These are phyloP conservation scores for Conus canariensis DNA, from an alignment of 2,888 invertebrate species.

Conservation along the genomic window DNA sequence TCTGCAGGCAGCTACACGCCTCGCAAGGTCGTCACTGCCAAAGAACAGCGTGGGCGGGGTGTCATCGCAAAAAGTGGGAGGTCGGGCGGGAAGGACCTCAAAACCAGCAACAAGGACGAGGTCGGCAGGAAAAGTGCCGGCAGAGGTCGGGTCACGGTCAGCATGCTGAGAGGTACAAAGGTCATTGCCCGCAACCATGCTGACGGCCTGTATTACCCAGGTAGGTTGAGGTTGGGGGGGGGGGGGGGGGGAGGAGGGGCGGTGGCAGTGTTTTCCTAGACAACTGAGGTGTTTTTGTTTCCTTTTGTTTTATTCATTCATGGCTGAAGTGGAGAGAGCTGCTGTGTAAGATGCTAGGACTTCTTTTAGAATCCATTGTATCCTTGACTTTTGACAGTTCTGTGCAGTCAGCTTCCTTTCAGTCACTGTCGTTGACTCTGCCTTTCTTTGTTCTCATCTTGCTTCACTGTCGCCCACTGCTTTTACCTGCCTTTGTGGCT, in stretches of 20 bases:
- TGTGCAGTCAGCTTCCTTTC: too few relatives aligned
- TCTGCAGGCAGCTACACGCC: neutral
- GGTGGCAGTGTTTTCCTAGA: neutral
- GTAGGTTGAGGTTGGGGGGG: slow-evolving; percentile 51
- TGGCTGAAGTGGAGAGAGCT: neutral
- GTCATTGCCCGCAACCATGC: slow-evolving; percentile 71
- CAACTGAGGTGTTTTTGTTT: neutral
- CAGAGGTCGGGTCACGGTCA: slow-evolving; percentile 36
- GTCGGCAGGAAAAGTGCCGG: neutral
- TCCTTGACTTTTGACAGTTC: too few relatives aligned
- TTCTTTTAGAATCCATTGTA: too few relatives aligned
- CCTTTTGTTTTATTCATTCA: neutral
- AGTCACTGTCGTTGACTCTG: too few relatives aligned
- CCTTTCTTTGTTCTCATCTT: too few relatives aligned
- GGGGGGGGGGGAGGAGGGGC: too few relatives aligned
- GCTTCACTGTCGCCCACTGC: too few relatives aligned
- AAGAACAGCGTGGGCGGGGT: neutral
- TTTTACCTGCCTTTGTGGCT: too few relatives aligned
- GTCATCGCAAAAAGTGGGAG: neutral
- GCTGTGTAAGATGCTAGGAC: neutral
- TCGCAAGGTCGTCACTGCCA: too few relatives aligned
- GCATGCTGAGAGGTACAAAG: slow-evolving; percentile 64
- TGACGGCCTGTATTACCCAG: slow-evolving; percentile 76
- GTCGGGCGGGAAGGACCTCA: neutral
- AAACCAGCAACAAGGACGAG: neutral